Conservation (phyloP, 2,888 invertebrate genomes). For the Cheilosia variabilis region DNA sequence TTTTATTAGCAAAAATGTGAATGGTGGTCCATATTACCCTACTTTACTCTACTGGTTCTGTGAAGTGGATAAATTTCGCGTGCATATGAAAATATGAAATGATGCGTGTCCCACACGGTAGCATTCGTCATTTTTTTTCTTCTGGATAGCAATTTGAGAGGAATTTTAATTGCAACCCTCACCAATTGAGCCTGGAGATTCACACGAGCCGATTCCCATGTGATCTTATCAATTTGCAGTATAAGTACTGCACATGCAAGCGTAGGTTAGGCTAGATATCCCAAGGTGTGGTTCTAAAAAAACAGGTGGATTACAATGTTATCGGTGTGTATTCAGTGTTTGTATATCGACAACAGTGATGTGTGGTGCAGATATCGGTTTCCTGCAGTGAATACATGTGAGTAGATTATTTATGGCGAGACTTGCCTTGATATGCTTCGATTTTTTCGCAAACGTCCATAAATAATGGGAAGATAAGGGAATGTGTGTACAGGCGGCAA, state of each 20-base stretch:
- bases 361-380: constrained; percentile 17
- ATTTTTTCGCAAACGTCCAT: background rate
- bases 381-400: constrained; percentile 4
- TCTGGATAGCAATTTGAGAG: constrained; percentile 31
- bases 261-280: background rate
- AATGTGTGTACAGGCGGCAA: background rate
- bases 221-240: constrained; percentile 12
- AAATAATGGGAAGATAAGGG: background rate
- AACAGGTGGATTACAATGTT: constrained; percentile 51
- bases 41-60: too few relatives aligned
- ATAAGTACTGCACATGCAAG: constrained; percentile 3
- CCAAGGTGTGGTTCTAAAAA: constrained; percentile 42
- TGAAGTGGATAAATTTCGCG: background rate
- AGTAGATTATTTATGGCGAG: background rate
- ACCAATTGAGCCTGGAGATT: constrained; percentile 55
- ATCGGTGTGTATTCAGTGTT: constrained; percentile 2
- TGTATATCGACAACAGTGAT: background rate
- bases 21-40: too few relatives aligned
- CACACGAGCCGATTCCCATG: constrained; percentile 62
- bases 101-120: constrained; percentile 45
- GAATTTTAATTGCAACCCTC: constrained; percentile 52
- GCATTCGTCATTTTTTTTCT: constrained; percentile 2
- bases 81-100: background rate
- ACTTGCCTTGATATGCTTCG: background rate
- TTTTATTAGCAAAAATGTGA: too few relatives aligned